Evolutionary conservation across 2,113 vertebrate species (phyloP), one percentile per base, ranked within the genome.

Genomic region (Xyliphius kryptos): DNA sequence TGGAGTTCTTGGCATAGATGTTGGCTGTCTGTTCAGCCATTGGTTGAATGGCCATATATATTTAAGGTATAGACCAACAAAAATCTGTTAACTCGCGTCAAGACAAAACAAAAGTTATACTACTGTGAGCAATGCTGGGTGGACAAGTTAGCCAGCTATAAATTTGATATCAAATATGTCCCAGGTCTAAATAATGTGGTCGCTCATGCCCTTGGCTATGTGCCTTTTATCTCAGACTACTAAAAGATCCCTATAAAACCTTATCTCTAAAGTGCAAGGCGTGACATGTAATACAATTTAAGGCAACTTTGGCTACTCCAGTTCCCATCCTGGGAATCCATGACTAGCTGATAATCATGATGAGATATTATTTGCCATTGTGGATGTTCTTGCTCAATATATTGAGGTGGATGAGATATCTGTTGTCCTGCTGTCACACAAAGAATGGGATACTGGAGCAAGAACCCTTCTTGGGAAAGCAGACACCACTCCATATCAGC

Each of bases 31-130:
- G 47, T 19, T 47, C 4, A 16, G 44, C 16, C 44, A 47, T 1
- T 47, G 44, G 44, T 15, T 47, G 1, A 47, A 47, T 2, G n/a
- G n/a, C 1, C 44, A 47, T 11, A 14, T 14, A 3, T 54, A n/a
- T n/a, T 54, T 32, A 32, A 19, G 13, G 52, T 54, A 2, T 54
- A 20, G 51, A 53, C 51, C 3, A 12, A 52, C 21, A 52, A 52
- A 5, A 52, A 52, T 55, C 52, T 22, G 1, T 16, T 55, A 13
- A 13, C 22, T 1, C 10, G 36, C 2, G 36, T 15, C n/a, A 4
- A n/a, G 1, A 55, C 53, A 7, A 37, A 55, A 17, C 26, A 12
- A 3, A 36, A 36, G 14, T 21, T 55, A 6, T 13, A 36, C 14
- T n/a, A 9, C 8, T 26, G 14, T 9, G 53, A 55, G 4, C 53